These are phyloP conservation scores for Ceratina calcarata DNA, from an alignment of 1,140 invertebrate species.

Conservation along the genomic window DNA sequence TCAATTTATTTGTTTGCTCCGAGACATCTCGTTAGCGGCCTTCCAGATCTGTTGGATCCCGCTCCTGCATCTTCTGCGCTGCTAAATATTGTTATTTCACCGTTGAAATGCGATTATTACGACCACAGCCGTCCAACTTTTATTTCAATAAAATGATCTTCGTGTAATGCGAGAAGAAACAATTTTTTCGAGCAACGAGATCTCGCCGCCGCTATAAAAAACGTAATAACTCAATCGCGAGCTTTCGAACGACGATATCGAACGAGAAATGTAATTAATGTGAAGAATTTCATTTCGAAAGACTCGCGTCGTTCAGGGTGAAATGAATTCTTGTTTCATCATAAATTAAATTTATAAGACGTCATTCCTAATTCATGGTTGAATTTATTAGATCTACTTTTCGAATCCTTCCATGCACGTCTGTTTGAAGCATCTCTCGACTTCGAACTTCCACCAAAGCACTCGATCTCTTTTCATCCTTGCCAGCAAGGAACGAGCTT, in stretches of 20 bases:
- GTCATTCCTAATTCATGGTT: no score
- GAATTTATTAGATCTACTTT: no score
- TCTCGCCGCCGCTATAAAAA: neutral
- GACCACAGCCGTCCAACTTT: no score
- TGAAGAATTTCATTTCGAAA: neutral
- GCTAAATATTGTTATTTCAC: conserved; percentile 30
- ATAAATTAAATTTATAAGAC: no score
- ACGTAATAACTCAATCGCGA: neutral
- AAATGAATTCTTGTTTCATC: no score
- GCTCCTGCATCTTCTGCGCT: neutral
- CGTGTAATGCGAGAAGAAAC: neutral
- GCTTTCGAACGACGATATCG: neutral
- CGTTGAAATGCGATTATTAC: conserved; percentile 23
- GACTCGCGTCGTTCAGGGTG: no score
- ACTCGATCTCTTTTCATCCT: neutral
- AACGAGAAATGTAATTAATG: neutral
- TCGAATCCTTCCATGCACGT: no score
- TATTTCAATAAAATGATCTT: neutral
- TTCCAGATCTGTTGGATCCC: conserved; percentile 2
- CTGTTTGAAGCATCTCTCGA: no score
- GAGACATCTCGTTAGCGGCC: conserved; percentile 10
- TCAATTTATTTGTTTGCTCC: conserved; percentile 20
- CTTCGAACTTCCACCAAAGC: no score
- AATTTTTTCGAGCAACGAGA: neutral
- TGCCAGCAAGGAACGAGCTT: neutral